Conservation (phyloP, 2,888 invertebrate species). For the Cephus rjabovi region DNA sequence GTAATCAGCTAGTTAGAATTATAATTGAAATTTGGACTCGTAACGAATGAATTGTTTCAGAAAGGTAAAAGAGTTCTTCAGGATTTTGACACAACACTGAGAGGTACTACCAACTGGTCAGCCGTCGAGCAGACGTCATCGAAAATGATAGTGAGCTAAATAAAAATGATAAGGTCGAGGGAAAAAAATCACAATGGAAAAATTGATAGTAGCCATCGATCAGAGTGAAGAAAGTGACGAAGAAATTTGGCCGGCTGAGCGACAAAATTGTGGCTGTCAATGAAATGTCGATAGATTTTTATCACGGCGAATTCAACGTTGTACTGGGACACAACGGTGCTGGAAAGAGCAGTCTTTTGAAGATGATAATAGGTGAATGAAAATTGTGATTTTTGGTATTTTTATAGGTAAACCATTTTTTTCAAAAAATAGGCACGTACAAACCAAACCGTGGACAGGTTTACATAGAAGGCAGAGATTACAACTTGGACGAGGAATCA, state of each 20-base stretch:
- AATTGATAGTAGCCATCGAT: constrained; percentile 26
- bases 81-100: constrained; percentile 14
- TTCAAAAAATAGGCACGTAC: constrained; percentile 30
- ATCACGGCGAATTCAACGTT: constrained; percentile 34
- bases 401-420: neutral
- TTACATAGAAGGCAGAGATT: constrained; percentile 32
- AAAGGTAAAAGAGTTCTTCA: neutral
- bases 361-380: constrained; percentile 31
- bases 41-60: neutral
- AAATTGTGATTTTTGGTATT: neutral
- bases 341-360: constrained; percentile 39
- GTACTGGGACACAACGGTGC: constrained; percentile 39
- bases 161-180: neutral
- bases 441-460: constrained; percentile 31
- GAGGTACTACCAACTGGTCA: constrained; percentile 37
- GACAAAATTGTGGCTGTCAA: constrained; percentile 26
- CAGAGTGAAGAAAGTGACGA: constrained; percentile 30
- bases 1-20: neutral
- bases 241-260: constrained; percentile 26
- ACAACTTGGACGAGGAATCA: constrained; percentile 12
- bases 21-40: neutral
- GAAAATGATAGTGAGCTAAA: neutral
- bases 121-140: constrained; percentile 30
- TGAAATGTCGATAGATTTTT: constrained; percentile 38
- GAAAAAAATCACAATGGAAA: neutral